Base-by-base conservation (phyloP, 2,797 vertebrate species). In the Notolepis coatsorum region DNA sequence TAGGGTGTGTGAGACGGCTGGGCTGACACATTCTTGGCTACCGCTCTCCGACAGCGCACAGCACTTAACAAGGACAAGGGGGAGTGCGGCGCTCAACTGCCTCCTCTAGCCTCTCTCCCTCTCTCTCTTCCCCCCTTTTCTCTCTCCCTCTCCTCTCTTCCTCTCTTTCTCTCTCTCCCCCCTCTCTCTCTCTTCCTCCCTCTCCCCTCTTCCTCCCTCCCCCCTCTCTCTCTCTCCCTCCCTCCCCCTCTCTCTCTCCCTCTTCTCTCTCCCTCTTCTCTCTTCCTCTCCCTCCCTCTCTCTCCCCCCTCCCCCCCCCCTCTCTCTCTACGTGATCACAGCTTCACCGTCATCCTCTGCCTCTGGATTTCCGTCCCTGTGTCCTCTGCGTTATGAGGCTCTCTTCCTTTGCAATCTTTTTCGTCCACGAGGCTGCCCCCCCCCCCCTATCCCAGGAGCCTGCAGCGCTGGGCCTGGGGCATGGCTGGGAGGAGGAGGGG, bases 11-110 rank as follows among this genome's bases (percentile, higher is more conserved):
- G 84, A 89, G 89, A 89, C 80, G 87, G 82, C 86, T 81, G 83
- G 84, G 84, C 82, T 89, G 87, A 90, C 89, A 91, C 90, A 90
- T 90, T 90, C 85, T 87, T 90, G 85, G 90, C 89, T 84, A 87
- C 81, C 67, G 84, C 85, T 79, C 85, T 79, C 72, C 86, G 84
- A 85, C 86, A 88, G 89, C 90, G 85, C 77, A 82, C 88, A 86
- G 89, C 89, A 89, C 85, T 90, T 91, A 88, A 91, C 85, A 89
- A 87, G 84, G 88, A 88, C 82, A 84, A 85, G 79, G 82, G 87
- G 88, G 85, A 81, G 84, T 80, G 83, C 81, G 84, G 83, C 82
- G 84, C 84, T 81, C 84, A 74, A 74, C 83, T 89, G 84, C 78
- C 86, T 72, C 71, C 18, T 21, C 35, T 12, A 5, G 5, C 7